A percentile compares a stretch with the other conserved stretches of the same genome.
These are phyloP conservation scores for Heterocephalus glaber DNA, from an alignment of 2,113 vertebrate species.

Conservation along the genomic window DNA sequence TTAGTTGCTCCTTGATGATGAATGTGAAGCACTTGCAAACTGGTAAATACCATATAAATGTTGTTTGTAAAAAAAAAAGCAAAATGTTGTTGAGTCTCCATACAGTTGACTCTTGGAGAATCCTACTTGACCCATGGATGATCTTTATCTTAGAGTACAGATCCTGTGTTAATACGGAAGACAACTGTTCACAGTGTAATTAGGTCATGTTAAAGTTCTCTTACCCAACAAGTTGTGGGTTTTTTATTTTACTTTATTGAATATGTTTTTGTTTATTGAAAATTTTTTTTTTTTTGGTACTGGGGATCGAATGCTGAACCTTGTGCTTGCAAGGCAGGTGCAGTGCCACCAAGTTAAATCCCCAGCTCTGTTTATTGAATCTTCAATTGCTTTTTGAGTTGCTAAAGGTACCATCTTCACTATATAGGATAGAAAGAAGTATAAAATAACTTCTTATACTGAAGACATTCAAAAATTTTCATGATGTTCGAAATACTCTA, in stretches of 20 bases:
- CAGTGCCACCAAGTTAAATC: no score
- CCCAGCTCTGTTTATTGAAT: neutral
- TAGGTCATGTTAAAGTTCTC: neutral
- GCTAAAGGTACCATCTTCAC: neutral
- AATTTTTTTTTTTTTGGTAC: no score
- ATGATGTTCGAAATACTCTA: neutral
- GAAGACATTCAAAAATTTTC: neutral
- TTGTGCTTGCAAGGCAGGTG: no score
- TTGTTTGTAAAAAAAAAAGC: neutral
- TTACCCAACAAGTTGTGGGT: neutral
- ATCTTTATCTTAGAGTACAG: neutral
- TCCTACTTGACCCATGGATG: neutral
- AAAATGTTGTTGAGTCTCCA: neutral
- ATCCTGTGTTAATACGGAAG: neutral
- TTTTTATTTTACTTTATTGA: constrained; percentile 2
- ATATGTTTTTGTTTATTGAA: neutral
- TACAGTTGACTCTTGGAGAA: neutral
- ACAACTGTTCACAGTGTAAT: neutral
- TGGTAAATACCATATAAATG: constrained; percentile 6
- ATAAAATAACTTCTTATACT: constrained; percentile 12
- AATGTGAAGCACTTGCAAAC: constrained; percentile 21
- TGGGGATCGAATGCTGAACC: no score
- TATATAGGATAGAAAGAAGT: neutral
- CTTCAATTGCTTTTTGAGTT: constrained; percentile 10
- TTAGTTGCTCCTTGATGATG: neutral